A percentile compares a stretch with the other conserved stretches of the same genome.
phyloP scores from a whole-genome alignment of 1,140 invertebrate species.

The Neodiprion virginianus region DNA sequence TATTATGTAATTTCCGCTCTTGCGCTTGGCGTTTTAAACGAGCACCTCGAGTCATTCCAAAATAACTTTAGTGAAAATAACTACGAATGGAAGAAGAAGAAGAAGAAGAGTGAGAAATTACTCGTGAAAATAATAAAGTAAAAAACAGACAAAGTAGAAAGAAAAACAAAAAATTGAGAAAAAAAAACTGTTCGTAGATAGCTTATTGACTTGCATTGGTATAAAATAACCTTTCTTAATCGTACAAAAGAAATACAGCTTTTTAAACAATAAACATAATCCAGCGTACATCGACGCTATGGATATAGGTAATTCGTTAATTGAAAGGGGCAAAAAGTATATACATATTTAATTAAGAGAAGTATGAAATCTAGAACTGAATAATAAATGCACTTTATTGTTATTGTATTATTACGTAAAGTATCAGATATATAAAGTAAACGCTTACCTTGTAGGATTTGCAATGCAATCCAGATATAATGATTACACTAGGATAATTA shows the following conservation, averaged over 20 bases:
- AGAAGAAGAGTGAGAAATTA: too few species aligned
- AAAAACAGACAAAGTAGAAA: neutral
- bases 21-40: neutral
- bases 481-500: slow-evolving; percentile 19
- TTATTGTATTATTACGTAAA: slow-evolving; percentile 26
- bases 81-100: too few species aligned
- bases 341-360: neutral
- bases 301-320: neutral
- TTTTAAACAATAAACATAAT: slow-evolving; percentile 3
- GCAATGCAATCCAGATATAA: slow-evolving; percentile 29
- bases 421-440: slow-evolving; percentile 27
- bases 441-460: slow-evolving; percentile 34
- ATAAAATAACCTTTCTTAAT: slow-evolving; percentile 4
- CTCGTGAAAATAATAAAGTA: neutral
- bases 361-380: slow-evolving; percentile 17
- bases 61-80: neutral
- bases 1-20: slow-evolving; percentile 4
- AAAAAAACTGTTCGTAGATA: too few species aligned
- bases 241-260: slow-evolving; percentile 1
- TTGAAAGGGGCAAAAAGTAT: neutral
- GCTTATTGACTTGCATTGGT: neutral
- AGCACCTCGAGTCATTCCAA: slow-evolving; percentile 1
- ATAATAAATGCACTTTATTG: slow-evolving; percentile 25
- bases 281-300: neutral
- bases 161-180: neutral